phyloP scores from a whole-genome alignment of 2,113 vertebrate species.

The Myotis yumanensis region DNA sequence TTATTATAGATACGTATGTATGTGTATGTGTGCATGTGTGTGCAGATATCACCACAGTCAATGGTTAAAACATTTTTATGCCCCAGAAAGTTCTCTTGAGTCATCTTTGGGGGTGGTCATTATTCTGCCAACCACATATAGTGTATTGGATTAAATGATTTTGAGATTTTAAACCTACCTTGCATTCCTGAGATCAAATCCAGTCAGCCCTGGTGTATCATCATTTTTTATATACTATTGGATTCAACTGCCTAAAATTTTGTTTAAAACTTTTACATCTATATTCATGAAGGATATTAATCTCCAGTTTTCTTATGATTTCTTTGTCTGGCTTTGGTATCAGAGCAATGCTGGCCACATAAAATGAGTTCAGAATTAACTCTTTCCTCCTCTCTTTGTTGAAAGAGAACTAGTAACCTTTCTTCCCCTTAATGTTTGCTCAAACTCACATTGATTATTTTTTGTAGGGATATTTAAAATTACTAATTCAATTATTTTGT shows the following conservation, averaged over 20 bases:
- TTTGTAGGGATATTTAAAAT: neutral
- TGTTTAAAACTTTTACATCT: neutral
- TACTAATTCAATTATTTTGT: neutral
- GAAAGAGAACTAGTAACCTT: neutral
- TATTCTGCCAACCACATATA: neutral
- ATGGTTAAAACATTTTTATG: neutral
- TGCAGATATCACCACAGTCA: neutral
- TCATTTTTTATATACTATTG: neutral
- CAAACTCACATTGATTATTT: neutral
- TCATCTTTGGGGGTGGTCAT: neutral
- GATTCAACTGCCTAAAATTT: neutral
- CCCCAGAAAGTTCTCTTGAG: neutral
- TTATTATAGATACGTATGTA: neutral
- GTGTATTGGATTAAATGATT: neutral
- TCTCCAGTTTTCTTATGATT: neutral
- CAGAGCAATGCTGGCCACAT: neutral
- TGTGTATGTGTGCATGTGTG: neutral
- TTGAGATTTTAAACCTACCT: neutral
- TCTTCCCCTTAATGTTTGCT: neutral
- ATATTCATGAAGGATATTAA: neutral
- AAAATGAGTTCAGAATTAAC: neutral
- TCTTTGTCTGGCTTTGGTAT: neutral
- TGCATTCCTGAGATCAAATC: neutral
- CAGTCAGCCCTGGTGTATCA: neutral
- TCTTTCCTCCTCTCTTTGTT: neutral